phyloP scores from a whole-genome alignment of 2,113 vertebrate genomes.

The Syrmaticus mikado region DNA sequence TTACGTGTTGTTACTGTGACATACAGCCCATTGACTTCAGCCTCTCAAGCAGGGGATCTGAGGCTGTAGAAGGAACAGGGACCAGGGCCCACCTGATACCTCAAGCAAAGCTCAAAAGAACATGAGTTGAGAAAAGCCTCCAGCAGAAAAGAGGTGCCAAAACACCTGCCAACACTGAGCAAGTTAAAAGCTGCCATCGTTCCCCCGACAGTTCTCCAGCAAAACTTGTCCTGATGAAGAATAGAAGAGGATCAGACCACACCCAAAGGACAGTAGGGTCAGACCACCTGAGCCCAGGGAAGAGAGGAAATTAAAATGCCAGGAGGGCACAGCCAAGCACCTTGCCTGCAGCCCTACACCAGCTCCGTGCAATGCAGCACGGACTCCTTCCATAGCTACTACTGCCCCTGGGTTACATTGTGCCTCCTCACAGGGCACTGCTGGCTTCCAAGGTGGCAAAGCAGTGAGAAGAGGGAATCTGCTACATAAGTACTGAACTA shows the following conservation, averaged over 20 bases:
- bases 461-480: neutral
- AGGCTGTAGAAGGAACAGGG: neutral
- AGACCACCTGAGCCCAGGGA: neutral
- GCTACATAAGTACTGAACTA: neutral
- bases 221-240: neutral
- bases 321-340: rapidly evolving
- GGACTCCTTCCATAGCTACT: neutral
- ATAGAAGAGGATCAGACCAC: neutral
- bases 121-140: neutral
- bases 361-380: neutral
- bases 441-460: neutral
- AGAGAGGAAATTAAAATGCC: neutral
- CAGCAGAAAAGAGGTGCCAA: neutral
- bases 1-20: neutral
- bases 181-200: conserved; percentile 47
- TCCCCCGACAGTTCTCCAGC: conserved; percentile 32
- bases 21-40: neutral
- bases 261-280: neutral
- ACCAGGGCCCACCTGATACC: neutral
- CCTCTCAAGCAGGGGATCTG: neutral
- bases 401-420: neutral
- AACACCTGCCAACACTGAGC: conserved; percentile 29
- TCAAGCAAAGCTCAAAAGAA: neutral
- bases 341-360: neutral
- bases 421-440: neutral